phyloP scores from a whole-genome alignment of 2,888 invertebrate species.

The Hymenopus coronatus region DNA sequence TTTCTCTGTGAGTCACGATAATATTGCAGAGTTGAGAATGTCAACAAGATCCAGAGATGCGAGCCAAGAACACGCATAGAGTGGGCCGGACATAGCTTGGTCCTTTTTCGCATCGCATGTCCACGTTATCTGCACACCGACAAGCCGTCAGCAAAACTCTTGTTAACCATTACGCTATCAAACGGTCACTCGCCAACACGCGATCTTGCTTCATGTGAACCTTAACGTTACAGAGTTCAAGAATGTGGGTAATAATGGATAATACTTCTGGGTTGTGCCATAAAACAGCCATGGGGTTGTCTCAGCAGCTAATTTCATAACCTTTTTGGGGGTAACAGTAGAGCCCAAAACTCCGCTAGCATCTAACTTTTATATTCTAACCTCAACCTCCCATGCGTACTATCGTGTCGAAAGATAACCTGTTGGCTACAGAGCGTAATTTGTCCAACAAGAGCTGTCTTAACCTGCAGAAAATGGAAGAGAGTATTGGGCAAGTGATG shows the following conservation, averaged over 20 bases:
- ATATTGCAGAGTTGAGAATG: neutral
- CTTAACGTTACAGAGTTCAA: neutral
- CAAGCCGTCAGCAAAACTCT: neutral
- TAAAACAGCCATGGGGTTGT: neutral
- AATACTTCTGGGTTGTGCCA: neutral
- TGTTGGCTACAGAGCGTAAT: no score
- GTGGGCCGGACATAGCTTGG: neutral
- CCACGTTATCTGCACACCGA: neutral
- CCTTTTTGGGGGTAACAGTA: no score
- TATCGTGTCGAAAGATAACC: no score
- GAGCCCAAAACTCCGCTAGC: no score
- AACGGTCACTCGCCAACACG: neutral
- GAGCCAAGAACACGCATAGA: neutral
- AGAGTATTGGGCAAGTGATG: no score
- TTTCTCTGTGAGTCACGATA: neutral
- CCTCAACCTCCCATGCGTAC: no score
- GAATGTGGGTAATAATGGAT: neutral
- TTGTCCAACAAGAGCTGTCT: no score
- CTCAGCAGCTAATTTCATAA: neutral
- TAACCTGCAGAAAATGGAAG: no score
- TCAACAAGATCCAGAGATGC: neutral
- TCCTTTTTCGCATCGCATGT: neutral
- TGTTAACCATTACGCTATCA: neutral
- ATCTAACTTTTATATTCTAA: no score
- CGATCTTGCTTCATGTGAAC: neutral